These are phyloP conservation scores for Plebejus anna DNA, from an alignment of 2,888 invertebrate species.

Conservation along the genomic window DNA sequence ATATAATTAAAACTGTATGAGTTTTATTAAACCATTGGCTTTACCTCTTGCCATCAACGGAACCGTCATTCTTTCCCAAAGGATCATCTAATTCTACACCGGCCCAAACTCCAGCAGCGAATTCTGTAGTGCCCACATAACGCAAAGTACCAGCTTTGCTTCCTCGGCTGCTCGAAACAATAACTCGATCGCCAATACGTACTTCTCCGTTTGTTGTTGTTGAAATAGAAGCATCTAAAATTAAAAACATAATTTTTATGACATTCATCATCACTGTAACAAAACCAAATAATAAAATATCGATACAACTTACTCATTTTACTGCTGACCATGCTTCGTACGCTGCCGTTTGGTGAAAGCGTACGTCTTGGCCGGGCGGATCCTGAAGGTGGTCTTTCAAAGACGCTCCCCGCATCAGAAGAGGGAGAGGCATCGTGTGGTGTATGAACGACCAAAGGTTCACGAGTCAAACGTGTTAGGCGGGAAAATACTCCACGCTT, in stretches of 20 bases:
- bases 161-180: constrained; percentile 91
- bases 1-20: background rate
- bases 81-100: constrained; percentile 97
- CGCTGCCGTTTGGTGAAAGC: constrained; percentile 72
- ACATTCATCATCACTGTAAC: background rate
- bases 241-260: background rate
- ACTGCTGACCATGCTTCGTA: constrained; percentile 75
- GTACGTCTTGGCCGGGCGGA: constrained; percentile 65
- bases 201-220: constrained; percentile 81
- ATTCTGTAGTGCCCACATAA: constrained; percentile 93
- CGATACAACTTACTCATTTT: constrained; percentile 67
- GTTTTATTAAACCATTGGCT: background rate
- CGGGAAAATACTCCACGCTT: constrained; percentile 96
- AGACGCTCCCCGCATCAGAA: constrained; percentile 72
- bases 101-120: constrained; percentile 96
- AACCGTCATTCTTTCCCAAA: constrained; percentile 97
- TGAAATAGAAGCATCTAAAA: constrained; percentile 69
- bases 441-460: constrained; percentile 80
- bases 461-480: constrained; percentile 89
- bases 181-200: constrained; percentile 94
- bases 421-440: constrained; percentile 72
- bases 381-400: constrained; percentile 71
- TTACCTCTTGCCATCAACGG: constrained; percentile 94
- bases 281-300: background rate
- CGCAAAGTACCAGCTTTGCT: constrained; percentile 93